These are phyloP conservation scores for Lasioglossum leucozonium DNA, from an alignment of 2,888 invertebrate species.

Conservation along the genomic window DNA sequence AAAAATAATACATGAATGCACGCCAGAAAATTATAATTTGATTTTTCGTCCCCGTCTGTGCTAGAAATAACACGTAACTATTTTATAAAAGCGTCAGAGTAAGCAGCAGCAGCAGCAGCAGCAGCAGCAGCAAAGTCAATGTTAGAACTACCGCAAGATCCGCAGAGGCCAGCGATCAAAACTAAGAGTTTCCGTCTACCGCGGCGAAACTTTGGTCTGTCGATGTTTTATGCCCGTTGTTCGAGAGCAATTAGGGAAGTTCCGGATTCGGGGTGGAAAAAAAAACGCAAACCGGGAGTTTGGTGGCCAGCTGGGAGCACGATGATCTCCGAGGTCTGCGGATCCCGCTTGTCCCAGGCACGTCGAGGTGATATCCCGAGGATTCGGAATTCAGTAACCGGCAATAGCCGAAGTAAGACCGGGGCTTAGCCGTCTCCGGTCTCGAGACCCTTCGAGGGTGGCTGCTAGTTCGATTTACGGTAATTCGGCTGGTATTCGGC, in stretches of 20 bases:
- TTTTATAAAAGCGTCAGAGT: not conserved
- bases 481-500: constrained; percentile 73
- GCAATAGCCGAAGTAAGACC: constrained; percentile 62
- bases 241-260: not conserved
- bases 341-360: constrained; percentile 29
- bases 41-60: not conserved
- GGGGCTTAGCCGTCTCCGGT: constrained; percentile 55
- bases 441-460: constrained; percentile 50
- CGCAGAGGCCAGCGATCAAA: not conserved
- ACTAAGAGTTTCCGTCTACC: not conserved
- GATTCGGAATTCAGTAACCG: constrained; percentile 62
- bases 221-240: not conserved
- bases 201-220: not conserved
- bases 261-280: not conserved
- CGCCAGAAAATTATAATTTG: not conserved
- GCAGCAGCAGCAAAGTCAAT: not conserved
- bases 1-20: not conserved
- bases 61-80: not conserved
- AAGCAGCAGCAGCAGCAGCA: too few species aligned
- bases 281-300: not conserved
- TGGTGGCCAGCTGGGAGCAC: not conserved
- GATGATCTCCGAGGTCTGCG: not conserved
- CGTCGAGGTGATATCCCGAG: constrained; percentile 49
- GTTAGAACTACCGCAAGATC: not conserved
- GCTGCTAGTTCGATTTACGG: constrained; percentile 75